Conservation (phyloP, 2,113 vertebrate genomes). For the Phrynocephalus versicolor region DNA sequence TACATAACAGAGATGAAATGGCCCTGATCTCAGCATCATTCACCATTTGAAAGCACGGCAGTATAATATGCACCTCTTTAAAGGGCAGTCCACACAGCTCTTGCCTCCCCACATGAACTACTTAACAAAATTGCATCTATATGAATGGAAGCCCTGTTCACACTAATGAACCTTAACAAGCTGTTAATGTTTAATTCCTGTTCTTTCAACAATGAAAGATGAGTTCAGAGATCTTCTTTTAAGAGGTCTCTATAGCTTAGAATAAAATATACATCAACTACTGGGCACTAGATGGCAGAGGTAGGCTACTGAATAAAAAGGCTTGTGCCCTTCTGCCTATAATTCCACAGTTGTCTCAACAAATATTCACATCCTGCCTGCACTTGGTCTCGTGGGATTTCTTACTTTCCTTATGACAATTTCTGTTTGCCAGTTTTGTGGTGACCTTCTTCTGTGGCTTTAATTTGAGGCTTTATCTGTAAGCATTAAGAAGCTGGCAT, state of each 20-base stretch:
- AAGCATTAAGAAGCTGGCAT: not conserved
- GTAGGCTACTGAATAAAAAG: conserved; percentile 37
- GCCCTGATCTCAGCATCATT: not conserved
- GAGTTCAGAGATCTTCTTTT: not conserved
- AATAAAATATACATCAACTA: not conserved
- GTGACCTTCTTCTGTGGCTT: not conserved
- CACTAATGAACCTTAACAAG: not conserved
- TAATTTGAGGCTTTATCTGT: not conserved
- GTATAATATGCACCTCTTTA: not conserved
- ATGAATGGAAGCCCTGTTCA: not conserved
- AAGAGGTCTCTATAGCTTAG: not conserved
- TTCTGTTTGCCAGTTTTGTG: not conserved
- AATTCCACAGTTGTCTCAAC: not conserved
- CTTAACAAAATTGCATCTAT: not conserved
- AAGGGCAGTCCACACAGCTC: not conserved
- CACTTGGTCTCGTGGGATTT: not conserved
- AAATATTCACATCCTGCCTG: not conserved
- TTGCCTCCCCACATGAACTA: not conserved
- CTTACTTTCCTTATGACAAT: not conserved
- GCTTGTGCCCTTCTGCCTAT: accelerated
- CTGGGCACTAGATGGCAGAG: conserved; percentile 52
- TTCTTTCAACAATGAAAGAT: not conserved
- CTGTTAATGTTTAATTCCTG: not conserved
- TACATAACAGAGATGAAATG: not conserved
- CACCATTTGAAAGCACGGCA: not conserved